Percentiles rank a stretch among this genome's conserved stretches.
Evolutionary conservation across 2,888 invertebrate species (phyloP).

Genomic region (Sinhomidia bicolor): DNA sequence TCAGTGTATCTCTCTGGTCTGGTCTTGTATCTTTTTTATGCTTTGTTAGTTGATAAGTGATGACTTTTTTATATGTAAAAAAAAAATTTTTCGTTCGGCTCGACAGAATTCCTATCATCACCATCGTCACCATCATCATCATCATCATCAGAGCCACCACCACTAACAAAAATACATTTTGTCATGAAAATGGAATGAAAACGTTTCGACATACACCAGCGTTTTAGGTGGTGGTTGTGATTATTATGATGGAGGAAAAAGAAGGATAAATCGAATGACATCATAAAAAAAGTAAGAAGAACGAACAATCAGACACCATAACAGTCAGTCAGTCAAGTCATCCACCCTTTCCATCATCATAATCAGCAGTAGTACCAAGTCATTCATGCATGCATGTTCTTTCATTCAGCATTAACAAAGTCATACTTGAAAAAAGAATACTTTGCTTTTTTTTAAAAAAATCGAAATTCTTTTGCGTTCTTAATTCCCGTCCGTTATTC

Average conservation of each 20-base stretch:
- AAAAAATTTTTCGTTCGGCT: constrained; percentile 56
- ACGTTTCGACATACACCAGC: constrained; percentile 49
- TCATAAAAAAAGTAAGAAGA: neutral
- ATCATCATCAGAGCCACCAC: too few relatives aligned
- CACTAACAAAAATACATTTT: constrained; percentile 22
- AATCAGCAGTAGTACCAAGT: neutral
- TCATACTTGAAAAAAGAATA: neutral
- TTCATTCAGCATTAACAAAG: neutral
- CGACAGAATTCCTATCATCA: constrained; percentile 51
- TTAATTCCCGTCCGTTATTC: neutral
- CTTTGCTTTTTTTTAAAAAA: too few relatives aligned
- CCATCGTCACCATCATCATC: constrained; percentile 5
- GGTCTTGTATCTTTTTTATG: constrained; percentile 9
- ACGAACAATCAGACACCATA: constrained; percentile 10
- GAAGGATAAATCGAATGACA: neutral
- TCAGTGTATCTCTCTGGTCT: constrained; percentile 19
- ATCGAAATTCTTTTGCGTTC: too few relatives aligned
- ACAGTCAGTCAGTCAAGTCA: constrained; percentile 27
- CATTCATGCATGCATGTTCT: neutral
- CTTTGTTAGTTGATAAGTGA: neutral
- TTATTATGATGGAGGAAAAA: neutral
- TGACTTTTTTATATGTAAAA: constrained; percentile 33
- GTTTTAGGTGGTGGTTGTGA: neutral
- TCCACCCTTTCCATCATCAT: constrained; percentile 33
- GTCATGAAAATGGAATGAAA: constrained; percentile 60